Conservation (phyloP, 2,113 vertebrate species). For the Plecturocebus donacophilus region DNA sequence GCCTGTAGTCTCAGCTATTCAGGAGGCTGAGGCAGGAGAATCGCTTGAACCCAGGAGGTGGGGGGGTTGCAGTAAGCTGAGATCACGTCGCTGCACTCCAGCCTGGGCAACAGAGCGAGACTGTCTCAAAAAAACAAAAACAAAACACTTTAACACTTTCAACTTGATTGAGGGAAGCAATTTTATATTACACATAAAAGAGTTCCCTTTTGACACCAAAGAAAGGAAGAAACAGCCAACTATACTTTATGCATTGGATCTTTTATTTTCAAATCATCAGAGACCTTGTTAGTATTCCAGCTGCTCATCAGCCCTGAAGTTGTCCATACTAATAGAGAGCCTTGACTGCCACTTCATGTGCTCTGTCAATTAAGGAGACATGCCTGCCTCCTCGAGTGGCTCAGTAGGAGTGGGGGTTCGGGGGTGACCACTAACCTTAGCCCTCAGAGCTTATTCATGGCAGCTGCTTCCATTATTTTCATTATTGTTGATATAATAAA, state of each 20-base stretch:
- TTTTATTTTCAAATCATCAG: neutral
- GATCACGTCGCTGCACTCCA: too few species aligned
- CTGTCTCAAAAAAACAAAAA: too few species aligned
- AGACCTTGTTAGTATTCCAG: neutral
- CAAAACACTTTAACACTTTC: neutral
- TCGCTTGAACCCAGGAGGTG: too few species aligned
- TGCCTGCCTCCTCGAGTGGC: neutral
- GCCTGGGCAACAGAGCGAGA: too few species aligned
- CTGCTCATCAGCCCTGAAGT: neutral
- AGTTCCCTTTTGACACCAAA: neutral
- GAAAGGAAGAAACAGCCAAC: neutral
- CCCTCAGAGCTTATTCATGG: neutral
- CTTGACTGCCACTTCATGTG: neutral
- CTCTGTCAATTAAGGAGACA: neutral
- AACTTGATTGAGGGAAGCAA: neutral
- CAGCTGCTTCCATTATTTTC: neutral
- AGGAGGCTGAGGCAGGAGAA: too few species aligned
- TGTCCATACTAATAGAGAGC: neutral
- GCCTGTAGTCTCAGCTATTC: too few species aligned
- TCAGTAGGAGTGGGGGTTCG: rapidly evolving
- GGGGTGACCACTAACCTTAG: neutral
- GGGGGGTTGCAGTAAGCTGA: too few species aligned
- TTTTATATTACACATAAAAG: neutral
- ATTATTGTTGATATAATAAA: neutral
- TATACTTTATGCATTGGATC: neutral